Base-by-base conservation (phyloP, 2,797 vertebrate species). In the Picus viridis region DNA sequence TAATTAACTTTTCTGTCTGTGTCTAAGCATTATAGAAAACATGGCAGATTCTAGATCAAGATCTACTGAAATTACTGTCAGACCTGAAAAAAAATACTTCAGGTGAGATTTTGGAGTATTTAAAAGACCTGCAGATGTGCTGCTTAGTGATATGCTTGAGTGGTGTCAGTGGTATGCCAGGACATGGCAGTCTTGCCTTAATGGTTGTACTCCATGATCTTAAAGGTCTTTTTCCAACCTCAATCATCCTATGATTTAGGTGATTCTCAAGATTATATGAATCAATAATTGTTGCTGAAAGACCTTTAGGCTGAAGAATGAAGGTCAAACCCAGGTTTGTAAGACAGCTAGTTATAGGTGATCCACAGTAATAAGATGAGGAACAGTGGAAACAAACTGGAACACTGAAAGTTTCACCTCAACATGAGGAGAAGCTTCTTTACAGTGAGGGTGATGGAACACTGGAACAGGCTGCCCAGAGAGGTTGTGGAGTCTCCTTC, bases 1-100 rank as follows among this genome's bases (percentile, higher is more conserved):
- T 24, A 10, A 59, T 54, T 51, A 29, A 71, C 71, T 79, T 74
- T 12, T 32, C 32, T n/a, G 10, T 8, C 27, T 67, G 6, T 18
- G 5, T 39, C 30, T 18, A 56, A 63, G 29, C 7, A 7, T 39
- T 70, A 13, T 7, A 67, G 34, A 6, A 73, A 61, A 83, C 43
- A 36, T 3, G 5, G 4, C 29, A 77, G 27, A 26, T 82, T 89
- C 23, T 70, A 41, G 29, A 16, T 39, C 0, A 0, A 81, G 17
- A 27, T 59, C 34, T 5, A 8, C 10, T 22, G 36, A 56, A 82
- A 43, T 47, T 56, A 12, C 27, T 9, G 10, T 41, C n/a, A 79
- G 32, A 64, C 10, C 7, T 68, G 45, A 18, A 63, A 71, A 78
- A 85, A 68, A 76, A 6, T 1, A 22, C 23, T 56, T 70, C 8